Base-by-base conservation (phyloP, 2,888 invertebrate species). In the Ectemnius lituratus region DNA sequence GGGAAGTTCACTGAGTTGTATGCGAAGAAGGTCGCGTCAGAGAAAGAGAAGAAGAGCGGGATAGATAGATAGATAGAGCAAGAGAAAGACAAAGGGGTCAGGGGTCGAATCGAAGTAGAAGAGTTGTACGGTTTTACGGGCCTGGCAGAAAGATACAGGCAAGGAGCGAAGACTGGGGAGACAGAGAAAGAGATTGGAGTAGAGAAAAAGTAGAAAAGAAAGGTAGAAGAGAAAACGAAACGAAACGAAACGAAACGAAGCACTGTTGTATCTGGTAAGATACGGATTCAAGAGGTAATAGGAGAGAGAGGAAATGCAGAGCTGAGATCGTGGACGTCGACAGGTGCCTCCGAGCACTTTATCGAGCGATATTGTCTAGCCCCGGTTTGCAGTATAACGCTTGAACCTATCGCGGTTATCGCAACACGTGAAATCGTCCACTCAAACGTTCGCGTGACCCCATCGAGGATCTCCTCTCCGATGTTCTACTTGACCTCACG, bases 301-400 rank as follows among this genome's bases (percentile, higher is more conserved):
- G 72, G 52, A 67, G 52, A 37, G 37, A 11, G 37, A 70, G 75
- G 78, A 75, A 82, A 78, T 65, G 73, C 58, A 72, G 63, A 63
- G 64, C 69, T 61, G 70, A 76, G 79, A 78, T 76, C 73, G 76
- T 56, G 67, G 23, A 75, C 75, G 82, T 76, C 80, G 82, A 79
- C 82, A 70, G 73, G 70, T 63, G 70, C 23, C 75, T 75, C 63
- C 23, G 68, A 75, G 73, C 52, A 27, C 67, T 77, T 52, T 68
- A 77, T 76, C 79, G 71, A 66, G 62, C 67, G 74, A 74, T 63
- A 67, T 63, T 47, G 72, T 67, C 75, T 62, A 18, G 65, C 60
- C 37, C 37, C 37, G 37, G 37, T 37, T 37, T 37, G 37, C 37
- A 37, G 60, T 59, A 49, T 14, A 8, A 62, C 56, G 52, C 13